Evolutionary conservation across 2,113 vertebrate genomes (phyloP).

Genomic region (Eublepharis macularius): DNA sequence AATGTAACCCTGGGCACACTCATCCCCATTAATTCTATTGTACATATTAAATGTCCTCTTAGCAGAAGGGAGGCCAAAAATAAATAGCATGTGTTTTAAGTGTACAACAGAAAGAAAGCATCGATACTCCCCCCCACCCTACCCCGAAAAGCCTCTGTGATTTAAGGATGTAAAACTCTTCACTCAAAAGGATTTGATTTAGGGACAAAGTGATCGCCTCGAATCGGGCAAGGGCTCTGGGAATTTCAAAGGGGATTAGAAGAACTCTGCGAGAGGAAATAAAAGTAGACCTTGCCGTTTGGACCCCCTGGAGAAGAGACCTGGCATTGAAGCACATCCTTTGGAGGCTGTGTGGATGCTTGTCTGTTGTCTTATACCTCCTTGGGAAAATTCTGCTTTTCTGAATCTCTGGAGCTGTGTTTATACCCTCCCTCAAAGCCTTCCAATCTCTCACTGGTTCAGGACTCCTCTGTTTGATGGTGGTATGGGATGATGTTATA

Average conservation of each 20-base stretch:
- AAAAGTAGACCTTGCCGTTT: not conserved
- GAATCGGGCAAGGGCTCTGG: constrained; percentile 11
- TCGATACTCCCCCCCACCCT: constrained; percentile 42
- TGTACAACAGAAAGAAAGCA: constrained; percentile 63
- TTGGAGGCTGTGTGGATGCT: not conserved
- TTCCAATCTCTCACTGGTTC: not conserved
- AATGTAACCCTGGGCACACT: constrained; percentile 72
- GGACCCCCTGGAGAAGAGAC: not conserved
- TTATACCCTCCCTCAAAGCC: not conserved
- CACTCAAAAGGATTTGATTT: constrained; percentile 12
- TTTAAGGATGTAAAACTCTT: constrained; percentile 47
- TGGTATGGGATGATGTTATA: not conserved
- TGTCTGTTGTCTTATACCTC: not conserved
- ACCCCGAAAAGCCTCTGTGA: constrained; percentile 48
- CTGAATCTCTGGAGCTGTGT: not conserved
- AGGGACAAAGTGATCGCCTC: constrained; percentile 22
- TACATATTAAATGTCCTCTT: constrained; percentile 75
- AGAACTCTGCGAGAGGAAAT: not conserved
- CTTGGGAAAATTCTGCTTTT: not conserved
- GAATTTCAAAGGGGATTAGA: constrained; percentile 20
- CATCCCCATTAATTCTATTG: constrained; percentile 75
- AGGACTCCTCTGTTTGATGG: not conserved
- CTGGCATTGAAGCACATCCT: not conserved
- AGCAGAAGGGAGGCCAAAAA: constrained; percentile 72
- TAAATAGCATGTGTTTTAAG: constrained; percentile 73